Base-by-base conservation (phyloP, 2,113 vertebrate species). In the Indicator indicator region DNA sequence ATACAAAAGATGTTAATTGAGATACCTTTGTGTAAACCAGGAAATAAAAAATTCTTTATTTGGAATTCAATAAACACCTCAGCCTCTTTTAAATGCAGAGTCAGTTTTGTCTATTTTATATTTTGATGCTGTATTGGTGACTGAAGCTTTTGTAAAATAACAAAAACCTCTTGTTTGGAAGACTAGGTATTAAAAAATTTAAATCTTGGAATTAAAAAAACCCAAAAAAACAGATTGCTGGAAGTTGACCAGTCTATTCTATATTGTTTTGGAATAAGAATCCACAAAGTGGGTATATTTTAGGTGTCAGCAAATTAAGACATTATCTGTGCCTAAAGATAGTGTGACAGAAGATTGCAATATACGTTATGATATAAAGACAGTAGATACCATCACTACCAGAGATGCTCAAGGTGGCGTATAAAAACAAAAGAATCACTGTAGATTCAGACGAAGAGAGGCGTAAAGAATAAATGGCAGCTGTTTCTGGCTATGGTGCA, bases 31-130 rank as follows among this genome's bases (percentile, higher is more conserved):
- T 85, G 40, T 59, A 91, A 74, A 55, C 14, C 58, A 18, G 30
- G 92, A 91, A 93, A 88, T 20, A 90, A 44, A 6, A 28, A 80
- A 23, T 30, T 90, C 4, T 72, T n/a, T 95, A 44, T 88, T 84
- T 58, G 92, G 76, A 95, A 95, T 85, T 93, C 69, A 89, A 48
- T 79, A 96, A 95, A 91, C 59, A 93, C 44, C 26, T 82, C n/a
- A 44, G 14, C 3, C 32, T 83, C 38, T 91, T 96, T 93, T 75
- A 97, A 94, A 89, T 85, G 13, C 33, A 88, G 38, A 95, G 38
- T 3, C 12, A 77, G 4, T 86, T 89, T 94, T 56, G 54, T 83
- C 26, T 93, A 23, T 96, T 96, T 96, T 62, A 59, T 72, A 90
- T 70, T 94, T 72, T 65, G 26, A 54, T 85, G 44, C 1, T n/a